phyloP scores from a whole-genome alignment of 2,797 vertebrate genomes.

The Pseudocheirus occidentalis region DNA sequence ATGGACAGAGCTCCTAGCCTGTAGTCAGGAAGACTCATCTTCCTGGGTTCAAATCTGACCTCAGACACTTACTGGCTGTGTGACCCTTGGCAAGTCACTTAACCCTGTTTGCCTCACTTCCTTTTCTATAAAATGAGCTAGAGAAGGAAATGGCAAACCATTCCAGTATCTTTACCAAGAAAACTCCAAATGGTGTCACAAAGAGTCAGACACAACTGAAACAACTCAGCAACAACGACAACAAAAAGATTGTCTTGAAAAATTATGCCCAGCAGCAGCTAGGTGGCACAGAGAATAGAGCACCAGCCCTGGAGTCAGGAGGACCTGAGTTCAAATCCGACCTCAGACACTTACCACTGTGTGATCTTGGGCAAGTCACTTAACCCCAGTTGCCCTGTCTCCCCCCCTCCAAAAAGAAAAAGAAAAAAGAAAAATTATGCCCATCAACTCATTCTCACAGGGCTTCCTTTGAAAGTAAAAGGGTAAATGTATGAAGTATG shows the following conservation, averaged over 20 bases:
- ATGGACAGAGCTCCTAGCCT: background rate
- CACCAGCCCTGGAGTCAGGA: too few species aligned
- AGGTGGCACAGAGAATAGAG: too few species aligned
- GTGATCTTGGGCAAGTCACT: too few species aligned
- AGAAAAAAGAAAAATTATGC: too few species aligned
- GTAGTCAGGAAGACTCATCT: too few species aligned
- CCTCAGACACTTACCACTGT: too few species aligned
- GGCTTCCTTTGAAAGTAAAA: background rate
- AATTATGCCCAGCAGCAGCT: background rate
- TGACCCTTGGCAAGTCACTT: background rate
- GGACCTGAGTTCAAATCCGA: too few species aligned
- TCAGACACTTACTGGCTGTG: background rate
- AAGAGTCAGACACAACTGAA: background rate
- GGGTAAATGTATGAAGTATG: background rate
- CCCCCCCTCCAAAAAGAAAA: too few species aligned
- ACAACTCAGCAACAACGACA: too few species aligned
- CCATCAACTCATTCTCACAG: background rate
- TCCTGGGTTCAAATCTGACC: too few species aligned
- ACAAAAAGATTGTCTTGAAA: background rate
- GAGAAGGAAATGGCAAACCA: background rate
- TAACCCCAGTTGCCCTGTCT: too few species aligned
- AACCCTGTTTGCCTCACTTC: background rate
- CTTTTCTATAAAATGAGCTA: background rate
- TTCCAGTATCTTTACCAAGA: background rate
- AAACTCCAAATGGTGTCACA: background rate